Conservation (phyloP, 2,113 vertebrate species). For the Phalacrocorax brasilianus region DNA sequence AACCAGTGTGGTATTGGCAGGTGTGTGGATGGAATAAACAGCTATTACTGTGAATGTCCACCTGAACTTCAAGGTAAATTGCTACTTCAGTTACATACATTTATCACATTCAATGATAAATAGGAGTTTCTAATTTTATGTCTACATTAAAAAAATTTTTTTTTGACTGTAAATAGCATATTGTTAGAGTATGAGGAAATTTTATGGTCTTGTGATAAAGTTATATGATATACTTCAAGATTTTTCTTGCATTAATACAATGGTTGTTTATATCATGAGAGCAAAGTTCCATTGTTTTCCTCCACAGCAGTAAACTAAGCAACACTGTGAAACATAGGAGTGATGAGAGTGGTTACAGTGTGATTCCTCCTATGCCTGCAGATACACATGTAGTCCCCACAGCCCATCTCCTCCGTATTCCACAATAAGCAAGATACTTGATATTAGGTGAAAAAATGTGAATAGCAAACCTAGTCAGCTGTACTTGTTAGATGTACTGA, state of each 20-base stretch:
- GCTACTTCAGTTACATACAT: not conserved
- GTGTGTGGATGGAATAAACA: conserved; percentile 78
- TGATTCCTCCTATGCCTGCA: not conserved
- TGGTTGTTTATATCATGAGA: not conserved
- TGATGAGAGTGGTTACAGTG: not conserved
- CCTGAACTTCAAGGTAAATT: conserved; percentile 80
- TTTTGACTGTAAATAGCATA: not conserved
- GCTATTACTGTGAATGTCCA: conserved; percentile 85
- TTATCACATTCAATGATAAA: not conserved
- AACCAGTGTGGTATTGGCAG: conserved; percentile 82
- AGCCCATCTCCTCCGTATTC: not conserved
- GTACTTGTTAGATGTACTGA: not conserved
- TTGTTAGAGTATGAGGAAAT: not conserved
- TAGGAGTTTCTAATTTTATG: not conserved
- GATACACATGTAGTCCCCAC: not conserved
- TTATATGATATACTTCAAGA: not conserved
- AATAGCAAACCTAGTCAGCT: not conserved
- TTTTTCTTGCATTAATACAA: not conserved
- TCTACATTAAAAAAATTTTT: not conserved
- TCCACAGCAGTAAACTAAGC: not conserved
- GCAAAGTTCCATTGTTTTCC: not conserved
- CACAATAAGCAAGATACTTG: not conserved
- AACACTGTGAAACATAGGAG: not conserved
- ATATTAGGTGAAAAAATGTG: not conserved
- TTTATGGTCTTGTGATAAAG: not conserved